A percentile compares a stretch with the other conserved stretches of the same genome.
Conservation (phyloP, 2,113 vertebrate genomes). For the Microcebus jonahi region DNA sequence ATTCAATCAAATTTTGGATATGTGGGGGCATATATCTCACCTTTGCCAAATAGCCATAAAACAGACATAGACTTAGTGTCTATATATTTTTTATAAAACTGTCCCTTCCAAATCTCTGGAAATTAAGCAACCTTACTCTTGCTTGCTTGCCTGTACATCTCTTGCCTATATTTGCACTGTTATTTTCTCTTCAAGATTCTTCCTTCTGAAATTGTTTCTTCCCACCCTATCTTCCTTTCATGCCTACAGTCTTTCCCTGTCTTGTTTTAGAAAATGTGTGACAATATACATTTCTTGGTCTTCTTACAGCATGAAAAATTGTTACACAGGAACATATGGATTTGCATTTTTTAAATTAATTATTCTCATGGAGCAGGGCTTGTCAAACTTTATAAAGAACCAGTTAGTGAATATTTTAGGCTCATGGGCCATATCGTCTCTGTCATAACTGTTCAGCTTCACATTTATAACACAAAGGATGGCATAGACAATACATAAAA, state of each 20-base stretch:
- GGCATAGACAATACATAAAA: not conserved
- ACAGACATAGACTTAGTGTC: not conserved
- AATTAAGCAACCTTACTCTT: not conserved
- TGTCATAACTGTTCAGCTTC: not conserved
- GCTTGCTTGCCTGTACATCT: not conserved
- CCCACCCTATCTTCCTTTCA: not conserved
- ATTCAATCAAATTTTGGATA: not conserved
- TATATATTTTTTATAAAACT: not conserved
- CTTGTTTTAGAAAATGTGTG: not conserved
- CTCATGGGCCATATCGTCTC: not conserved
- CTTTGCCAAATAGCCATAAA: not conserved
- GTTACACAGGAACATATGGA: not conserved
- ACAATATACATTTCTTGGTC: not conserved
- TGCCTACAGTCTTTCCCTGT: not conserved
- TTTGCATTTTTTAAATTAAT: not conserved
- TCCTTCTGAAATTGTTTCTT: not conserved
- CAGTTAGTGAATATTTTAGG: not conserved
- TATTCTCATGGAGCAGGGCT: not conserved
- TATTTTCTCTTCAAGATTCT: not conserved
- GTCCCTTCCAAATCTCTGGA: not conserved
- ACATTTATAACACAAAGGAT: not conserved
- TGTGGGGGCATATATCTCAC: not conserved
- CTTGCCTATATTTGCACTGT: not conserved
- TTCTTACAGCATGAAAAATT: not conserved
- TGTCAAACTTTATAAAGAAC: not conserved